A percentile compares a stretch with the other conserved stretches of the same genome.
These are phyloP conservation scores for Silurus lanzhouensis DNA, from an alignment of 2,797 vertebrate genomes.

Conservation along the genomic window DNA sequence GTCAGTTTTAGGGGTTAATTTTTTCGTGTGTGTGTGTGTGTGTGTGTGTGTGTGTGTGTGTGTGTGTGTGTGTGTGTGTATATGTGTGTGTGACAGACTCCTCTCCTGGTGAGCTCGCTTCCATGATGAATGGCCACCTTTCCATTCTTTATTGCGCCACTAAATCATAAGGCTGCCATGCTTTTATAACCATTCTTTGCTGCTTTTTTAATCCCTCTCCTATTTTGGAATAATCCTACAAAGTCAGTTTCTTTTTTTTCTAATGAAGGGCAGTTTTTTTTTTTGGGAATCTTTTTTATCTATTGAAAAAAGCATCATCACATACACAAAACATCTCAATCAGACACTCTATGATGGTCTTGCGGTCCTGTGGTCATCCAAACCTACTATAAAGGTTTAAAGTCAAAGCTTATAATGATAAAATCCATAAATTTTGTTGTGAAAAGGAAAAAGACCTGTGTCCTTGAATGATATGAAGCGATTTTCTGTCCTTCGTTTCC, in stretches of 20 bases:
- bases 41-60: constrained; percentile 49
- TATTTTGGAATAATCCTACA: constrained; percentile 71
- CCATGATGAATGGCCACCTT: constrained; percentile 79
- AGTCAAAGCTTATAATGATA: neutral
- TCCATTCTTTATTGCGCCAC: constrained; percentile 79
- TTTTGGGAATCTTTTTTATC: constrained; percentile 36
- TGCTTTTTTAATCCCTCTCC: constrained; percentile 70
- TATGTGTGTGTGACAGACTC: constrained; percentile 70
- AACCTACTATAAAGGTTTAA: neutral
- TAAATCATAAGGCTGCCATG: constrained; percentile 80
- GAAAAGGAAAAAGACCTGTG: constrained; percentile 41
- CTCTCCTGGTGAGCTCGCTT: constrained; percentile 76
- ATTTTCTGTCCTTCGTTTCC: constrained; percentile 37
- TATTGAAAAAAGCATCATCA: neutral
- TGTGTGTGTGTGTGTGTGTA: neutral
- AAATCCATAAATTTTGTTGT: neutral
- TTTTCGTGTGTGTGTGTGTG: constrained; percentile 51
- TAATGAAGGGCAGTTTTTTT: constrained; percentile 52
- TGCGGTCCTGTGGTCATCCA: constrained; percentile 16
- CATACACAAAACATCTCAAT: neutral
- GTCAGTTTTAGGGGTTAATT: constrained; percentile 63
- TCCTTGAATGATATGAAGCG: constrained; percentile 46
- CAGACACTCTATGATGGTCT: neutral
- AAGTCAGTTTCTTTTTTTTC: constrained; percentile 55
- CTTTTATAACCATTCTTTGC: constrained; percentile 80